Evolutionary conservation across 2,888 invertebrate genomes (phyloP).

Genomic region (Drosophila hamatofila): DNA sequence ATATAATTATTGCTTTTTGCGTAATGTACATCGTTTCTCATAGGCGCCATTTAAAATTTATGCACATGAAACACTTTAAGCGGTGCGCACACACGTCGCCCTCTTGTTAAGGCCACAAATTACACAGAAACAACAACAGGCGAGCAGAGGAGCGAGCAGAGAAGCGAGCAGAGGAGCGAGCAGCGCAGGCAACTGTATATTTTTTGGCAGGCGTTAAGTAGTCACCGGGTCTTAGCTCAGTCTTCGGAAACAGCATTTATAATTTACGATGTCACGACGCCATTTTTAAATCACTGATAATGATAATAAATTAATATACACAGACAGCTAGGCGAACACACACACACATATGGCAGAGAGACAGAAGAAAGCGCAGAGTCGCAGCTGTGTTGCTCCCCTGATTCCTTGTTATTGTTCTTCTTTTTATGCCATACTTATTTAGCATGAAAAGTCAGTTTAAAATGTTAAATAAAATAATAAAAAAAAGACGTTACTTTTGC

Average conservation of each 20-base stretch:
- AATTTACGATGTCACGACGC: conserved; percentile 78
- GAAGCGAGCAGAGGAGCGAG: neutral
- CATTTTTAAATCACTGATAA: conserved; percentile 80
- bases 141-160: neutral
- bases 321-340: conserved; percentile 50
- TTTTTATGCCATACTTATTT: conserved; percentile 67
- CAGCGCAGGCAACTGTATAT: conserved; percentile 22
- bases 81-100: conserved; percentile 25
- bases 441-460: conserved; percentile 77
- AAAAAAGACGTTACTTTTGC: conserved; percentile 30
- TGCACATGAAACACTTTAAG: conserved; percentile 31
- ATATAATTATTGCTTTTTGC: conserved; percentile 20
- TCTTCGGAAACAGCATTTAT: conserved; percentile 66
- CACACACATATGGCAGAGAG: conserved; percentile 1
- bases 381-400: conserved; percentile 25
- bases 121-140: conserved; percentile 28
- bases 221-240: conserved; percentile 46
- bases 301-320: conserved; percentile 80
- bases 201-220: conserved; percentile 66
- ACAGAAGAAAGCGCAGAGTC: conserved; percentile 8
- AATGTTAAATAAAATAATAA: conserved; percentile 53
- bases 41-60: conserved; percentile 30
- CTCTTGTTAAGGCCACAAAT: conserved; percentile 45
- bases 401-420: conserved; percentile 27
- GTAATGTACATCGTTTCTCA: conserved; percentile 8